A percentile compares a stretch with the other conserved stretches of the same genome.
Evolutionary conservation across 2,113 vertebrate species (phyloP).

Genomic region (Dipodomys spectabilis): DNA sequence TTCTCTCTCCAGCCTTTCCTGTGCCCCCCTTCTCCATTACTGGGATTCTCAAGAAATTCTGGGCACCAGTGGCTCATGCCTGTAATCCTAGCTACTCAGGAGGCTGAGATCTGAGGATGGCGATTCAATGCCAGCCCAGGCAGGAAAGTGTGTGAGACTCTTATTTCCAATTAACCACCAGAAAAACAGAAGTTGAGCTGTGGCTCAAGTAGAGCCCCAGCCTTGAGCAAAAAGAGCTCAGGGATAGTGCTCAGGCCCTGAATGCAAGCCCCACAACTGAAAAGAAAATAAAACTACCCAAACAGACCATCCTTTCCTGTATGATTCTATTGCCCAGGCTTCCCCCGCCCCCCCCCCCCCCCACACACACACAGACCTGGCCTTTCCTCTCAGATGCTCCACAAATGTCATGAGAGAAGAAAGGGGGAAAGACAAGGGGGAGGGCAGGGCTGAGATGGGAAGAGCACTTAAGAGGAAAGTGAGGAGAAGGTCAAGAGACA

Average conservation of each 20-base stretch:
- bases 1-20: background rate
- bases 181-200: too few relatives aligned
- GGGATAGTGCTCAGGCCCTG: too few relatives aligned
- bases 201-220: too few relatives aligned
- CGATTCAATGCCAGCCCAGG: too few relatives aligned
- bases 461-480: background rate
- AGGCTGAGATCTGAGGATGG: too few relatives aligned
- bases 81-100: too few relatives aligned
- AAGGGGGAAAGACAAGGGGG: background rate
- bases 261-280: too few relatives aligned
- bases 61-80: too few relatives aligned
- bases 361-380: too few relatives aligned
- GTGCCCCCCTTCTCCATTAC: background rate
- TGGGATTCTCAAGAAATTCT: background rate
- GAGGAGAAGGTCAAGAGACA: background rate
- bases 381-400: background rate
- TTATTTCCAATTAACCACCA: too few relatives aligned
- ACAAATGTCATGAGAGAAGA: background rate
- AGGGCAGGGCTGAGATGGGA: background rate
- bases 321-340: background rate
- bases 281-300: background rate
- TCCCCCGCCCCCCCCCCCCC: background rate
- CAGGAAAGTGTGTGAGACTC: too few relatives aligned
- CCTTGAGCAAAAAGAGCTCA: too few relatives aligned
- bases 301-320: background rate